phyloP scores from a whole-genome alignment of 2,888 invertebrate genomes.

The Protula sp. region DNA sequence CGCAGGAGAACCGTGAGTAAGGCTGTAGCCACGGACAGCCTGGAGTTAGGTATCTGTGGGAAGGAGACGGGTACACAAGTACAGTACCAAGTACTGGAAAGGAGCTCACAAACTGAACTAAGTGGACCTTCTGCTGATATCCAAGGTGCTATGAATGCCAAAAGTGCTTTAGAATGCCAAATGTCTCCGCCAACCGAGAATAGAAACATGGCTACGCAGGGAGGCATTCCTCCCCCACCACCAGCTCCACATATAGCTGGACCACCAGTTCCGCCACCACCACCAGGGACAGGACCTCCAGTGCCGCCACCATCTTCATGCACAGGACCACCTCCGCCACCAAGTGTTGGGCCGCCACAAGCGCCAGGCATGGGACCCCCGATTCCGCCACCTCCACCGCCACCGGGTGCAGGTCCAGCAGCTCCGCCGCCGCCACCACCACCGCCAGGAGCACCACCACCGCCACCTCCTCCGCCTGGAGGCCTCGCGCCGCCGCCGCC shows the following conservation, averaged over 20 bases:
- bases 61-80: background rate
- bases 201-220: background rate
- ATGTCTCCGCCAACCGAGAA: background rate
- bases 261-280: constrained; percentile 36
- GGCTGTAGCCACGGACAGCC: background rate
- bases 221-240: constrained; percentile 33
- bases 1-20: no score
- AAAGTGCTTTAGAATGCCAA: background rate
- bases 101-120: background rate
- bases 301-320: constrained; percentile 38
- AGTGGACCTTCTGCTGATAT: constrained; percentile 17
- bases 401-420: constrained; percentile 7
- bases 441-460: constrained; percentile 19
- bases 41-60: background rate
- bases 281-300: constrained; percentile 44
- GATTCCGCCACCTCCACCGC: constrained; percentile 16
- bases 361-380: no score
- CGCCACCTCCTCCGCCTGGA: constrained; percentile 26
- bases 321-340: constrained; percentile 42
- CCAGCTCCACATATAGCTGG: constrained; percentile 22
- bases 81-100: background rate
- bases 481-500: constrained; percentile 45
- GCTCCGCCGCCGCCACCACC: constrained; percentile 16
- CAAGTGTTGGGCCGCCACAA: background rate
- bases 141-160: background rate